These are phyloP conservation scores for Bradypodion ventrale DNA, from an alignment of 2,797 vertebrate species.

Conservation along the genomic window DNA sequence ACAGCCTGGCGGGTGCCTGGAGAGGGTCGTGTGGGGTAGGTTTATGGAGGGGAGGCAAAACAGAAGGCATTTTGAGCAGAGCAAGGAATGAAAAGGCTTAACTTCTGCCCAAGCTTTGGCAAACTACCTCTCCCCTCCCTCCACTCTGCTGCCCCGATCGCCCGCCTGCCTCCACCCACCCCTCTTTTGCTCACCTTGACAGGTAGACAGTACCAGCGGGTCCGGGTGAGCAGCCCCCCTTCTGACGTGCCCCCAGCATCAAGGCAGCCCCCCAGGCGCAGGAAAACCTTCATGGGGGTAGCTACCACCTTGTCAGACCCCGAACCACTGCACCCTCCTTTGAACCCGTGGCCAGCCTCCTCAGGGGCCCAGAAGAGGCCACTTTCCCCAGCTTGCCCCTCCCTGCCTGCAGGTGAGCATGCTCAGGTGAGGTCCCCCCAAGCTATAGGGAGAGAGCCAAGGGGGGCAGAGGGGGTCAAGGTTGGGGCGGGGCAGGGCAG, in stretches of 20 bases:
- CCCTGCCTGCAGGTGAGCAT: not conserved
- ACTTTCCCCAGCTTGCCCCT: not conserved
- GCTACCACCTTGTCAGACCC: no score
- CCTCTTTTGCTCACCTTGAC: constrained; percentile 61
- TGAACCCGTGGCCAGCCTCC: not conserved
- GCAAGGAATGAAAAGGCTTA: no score
- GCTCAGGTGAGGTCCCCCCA: not conserved
- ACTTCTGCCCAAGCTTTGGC: no score
- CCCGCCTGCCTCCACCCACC: not conserved
- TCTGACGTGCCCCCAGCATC: constrained; percentile 48
- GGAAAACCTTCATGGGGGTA: constrained; percentile 32
- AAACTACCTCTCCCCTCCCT: no score
- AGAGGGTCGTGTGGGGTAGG: not conserved
- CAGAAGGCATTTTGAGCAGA: not conserved
- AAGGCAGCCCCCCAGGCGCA: constrained; percentile 61
- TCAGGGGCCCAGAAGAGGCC: no score
- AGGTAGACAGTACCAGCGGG: constrained; percentile 67
- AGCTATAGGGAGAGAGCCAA: no score
- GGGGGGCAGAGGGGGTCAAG: no score
- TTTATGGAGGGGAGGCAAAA: not conserved
- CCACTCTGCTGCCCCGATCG: fast-evolving
- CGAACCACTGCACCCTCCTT: no score
- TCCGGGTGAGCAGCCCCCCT: constrained; percentile 54
- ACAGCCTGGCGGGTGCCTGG: constrained; percentile 59
- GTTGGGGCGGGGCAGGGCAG: no score